Evolutionary conservation across 2,797 vertebrate genomes (phyloP).

Genomic region (Nyctibius grandis): DNA sequence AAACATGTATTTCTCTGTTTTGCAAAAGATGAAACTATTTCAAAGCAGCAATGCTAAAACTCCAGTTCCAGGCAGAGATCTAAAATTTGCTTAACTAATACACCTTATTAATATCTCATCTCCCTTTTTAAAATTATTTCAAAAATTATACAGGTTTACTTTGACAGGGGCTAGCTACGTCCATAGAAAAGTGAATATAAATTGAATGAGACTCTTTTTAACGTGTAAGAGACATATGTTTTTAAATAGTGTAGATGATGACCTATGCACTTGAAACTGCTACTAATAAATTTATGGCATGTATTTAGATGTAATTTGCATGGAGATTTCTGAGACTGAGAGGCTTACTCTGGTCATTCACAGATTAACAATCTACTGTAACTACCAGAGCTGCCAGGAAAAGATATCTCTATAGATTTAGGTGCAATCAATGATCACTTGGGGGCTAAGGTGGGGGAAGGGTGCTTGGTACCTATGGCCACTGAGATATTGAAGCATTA

Average conservation of each 20-base stretch:
- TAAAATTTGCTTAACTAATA: constrained; percentile 15
- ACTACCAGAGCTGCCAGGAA: constrained; percentile 67
- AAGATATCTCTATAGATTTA: constrained; percentile 57
- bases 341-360: constrained; percentile 57
- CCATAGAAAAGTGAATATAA: constrained; percentile 50
- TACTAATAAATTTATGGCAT: constrained; percentile 64
- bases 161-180: background rate
- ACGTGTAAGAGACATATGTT: constrained; percentile 47
- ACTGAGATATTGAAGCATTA: background rate
- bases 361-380: constrained; percentile 72
- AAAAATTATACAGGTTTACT: constrained; percentile 17
- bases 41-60: background rate
- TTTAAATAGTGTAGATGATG: constrained; percentile 47
- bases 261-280: constrained; percentile 59
- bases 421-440: constrained; percentile 49
- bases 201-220: constrained; percentile 29
- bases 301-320: constrained; percentile 68
- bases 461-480: background rate
- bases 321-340: constrained; percentile 59
- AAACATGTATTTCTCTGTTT: background rate
- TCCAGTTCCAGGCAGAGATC: background rate
- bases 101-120: background rate
- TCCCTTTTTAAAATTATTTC: background rate
- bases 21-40: background rate
- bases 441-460: background rate